phyloP scores from a whole-genome alignment of 64 coral and sea anemone species.

The Trachythela sp. region DNA sequence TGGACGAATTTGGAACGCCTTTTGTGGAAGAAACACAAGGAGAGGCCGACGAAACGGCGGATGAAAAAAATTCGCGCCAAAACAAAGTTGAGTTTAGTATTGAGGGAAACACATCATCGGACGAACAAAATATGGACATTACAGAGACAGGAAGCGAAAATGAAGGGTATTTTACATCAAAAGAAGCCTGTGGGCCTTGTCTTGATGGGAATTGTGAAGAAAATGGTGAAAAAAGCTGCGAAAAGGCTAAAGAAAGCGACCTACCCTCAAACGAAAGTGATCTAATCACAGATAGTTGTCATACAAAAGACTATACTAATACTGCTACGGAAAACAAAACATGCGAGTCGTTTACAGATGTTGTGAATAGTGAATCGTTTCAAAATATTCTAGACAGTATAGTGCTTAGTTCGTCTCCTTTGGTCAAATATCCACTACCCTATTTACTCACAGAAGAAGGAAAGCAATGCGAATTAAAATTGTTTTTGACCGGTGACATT shows the following conservation, averaged over 20 bases:
- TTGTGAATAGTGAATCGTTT: neutral
- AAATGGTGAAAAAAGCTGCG: neutral
- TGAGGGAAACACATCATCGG: neutral
- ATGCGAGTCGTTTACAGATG: neutral
- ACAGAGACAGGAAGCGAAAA: neutral
- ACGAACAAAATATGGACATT: neutral
- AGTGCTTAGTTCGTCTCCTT: slow-evolving; percentile 64
- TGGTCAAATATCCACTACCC: slow-evolving; percentile 69
- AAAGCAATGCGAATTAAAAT: slow-evolving; percentile 48
- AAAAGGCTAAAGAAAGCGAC: neutral
- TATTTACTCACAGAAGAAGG: slow-evolving; percentile 74
- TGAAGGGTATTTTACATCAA: neutral
- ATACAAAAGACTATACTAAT: neutral
- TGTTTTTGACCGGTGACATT: slow-evolving; percentile 59
- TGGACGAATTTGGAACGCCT: slow-evolving; percentile 57
- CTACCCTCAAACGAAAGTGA: neutral
- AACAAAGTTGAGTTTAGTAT: neutral
- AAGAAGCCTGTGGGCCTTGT: neutral
- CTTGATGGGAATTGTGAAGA: too few species aligned
- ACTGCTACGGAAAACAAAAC: too few species aligned
- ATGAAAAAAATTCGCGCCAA: neutral
- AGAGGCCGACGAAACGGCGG: neutral
- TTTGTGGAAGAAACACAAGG: neutral
- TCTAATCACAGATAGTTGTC: neutral
- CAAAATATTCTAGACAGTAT: slow-evolving; percentile 53